These are phyloP conservation scores for Clivina fossor DNA, from an alignment of 2,888 invertebrate species.

Conservation along the genomic window DNA sequence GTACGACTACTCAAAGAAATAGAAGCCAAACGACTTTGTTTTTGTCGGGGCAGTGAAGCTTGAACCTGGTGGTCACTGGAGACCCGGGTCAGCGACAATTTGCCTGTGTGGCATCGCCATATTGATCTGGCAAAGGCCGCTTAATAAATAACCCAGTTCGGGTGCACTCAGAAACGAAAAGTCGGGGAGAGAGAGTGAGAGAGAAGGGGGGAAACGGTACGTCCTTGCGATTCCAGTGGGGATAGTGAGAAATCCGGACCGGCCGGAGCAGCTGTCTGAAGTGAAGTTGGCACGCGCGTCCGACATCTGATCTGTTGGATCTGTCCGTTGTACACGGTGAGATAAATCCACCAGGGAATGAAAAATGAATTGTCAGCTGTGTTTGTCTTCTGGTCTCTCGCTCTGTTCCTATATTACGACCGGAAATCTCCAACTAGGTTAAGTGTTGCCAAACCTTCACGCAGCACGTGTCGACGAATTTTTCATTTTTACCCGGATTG, in stretches of 20 bases:
- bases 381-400: slow-evolving; percentile 15
- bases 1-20: too few species aligned
- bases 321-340: neutral
- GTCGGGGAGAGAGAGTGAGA: too few species aligned
- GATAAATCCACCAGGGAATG: slow-evolving; percentile 28
- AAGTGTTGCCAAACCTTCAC: slow-evolving; percentile 19
- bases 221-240: slow-evolving; percentile 7
- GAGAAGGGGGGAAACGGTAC: too few species aligned
- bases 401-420: neutral
- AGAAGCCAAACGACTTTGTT: slow-evolving; percentile 18
- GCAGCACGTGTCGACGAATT: too few species aligned
- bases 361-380: slow-evolving; percentile 33
- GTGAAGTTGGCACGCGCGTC: slow-evolving; percentile 13
- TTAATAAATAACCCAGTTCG: slow-evolving; percentile 11
- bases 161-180: too few species aligned
- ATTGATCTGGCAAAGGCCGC: slow-evolving; percentile 2
- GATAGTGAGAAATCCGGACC: slow-evolving; percentile 29
- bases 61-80: too few species aligned
- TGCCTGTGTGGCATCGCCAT: neutral
- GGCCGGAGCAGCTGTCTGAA: slow-evolving; percentile 23
- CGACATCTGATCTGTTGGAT: slow-evolving; percentile 24
- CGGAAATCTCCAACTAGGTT: slow-evolving; percentile 32
- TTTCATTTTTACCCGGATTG: too few species aligned
- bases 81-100: neutral
- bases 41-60: neutral